Evolutionary conservation across 2,113 vertebrate species (phyloP).

Genomic region (Malaclemys terrapin): DNA sequence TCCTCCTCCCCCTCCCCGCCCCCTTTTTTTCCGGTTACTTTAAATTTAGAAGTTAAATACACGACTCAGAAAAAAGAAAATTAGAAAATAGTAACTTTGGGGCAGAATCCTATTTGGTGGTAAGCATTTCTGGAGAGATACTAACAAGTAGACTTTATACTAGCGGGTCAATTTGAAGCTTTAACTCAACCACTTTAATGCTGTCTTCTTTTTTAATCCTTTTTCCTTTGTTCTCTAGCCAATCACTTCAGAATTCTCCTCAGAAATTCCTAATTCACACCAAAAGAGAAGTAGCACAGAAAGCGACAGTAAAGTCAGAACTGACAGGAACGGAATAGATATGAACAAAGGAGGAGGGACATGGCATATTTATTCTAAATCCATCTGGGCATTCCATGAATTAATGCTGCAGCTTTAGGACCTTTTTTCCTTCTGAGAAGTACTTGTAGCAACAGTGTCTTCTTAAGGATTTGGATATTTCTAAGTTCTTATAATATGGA

Average conservation of each 20-base stretch:
- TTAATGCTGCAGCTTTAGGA: background rate
- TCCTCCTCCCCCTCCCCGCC: too few species aligned
- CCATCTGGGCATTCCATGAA: background rate
- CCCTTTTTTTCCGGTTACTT: background rate
- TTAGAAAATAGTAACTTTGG: background rate
- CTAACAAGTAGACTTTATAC: background rate
- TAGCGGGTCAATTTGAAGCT: background rate
- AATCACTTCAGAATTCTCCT: background rate
- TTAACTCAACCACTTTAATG: background rate
- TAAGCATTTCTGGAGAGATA: background rate
- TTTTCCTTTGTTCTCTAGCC: background rate
- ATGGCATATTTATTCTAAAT: background rate
- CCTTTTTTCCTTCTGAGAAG: background rate
- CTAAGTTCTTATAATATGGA: background rate
- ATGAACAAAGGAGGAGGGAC: background rate
- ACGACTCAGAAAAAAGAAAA: background rate
- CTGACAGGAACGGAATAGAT: background rate
- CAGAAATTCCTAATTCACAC: background rate
- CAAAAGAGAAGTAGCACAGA: background rate
- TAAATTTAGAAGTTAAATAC: background rate
- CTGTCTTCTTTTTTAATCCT: background rate
- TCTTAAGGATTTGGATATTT: background rate
- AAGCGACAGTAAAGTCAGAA: background rate
- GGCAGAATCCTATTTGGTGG: background rate
- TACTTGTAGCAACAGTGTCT: background rate